Evolutionary conservation across 1,140 invertebrate species (phyloP).

Genomic region (Pentalonia nigronervosa): DNA sequence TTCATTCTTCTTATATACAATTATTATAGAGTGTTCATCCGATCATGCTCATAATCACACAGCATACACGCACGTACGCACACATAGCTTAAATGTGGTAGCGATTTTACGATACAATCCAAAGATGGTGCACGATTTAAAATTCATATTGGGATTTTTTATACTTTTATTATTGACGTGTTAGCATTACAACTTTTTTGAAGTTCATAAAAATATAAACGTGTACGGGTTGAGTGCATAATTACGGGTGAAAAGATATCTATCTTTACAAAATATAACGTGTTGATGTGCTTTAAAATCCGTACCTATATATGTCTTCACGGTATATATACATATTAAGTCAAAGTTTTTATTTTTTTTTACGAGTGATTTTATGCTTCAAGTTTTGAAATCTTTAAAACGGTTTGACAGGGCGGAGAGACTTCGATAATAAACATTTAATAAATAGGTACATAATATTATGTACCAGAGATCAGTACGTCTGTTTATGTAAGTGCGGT

Average conservation of each 20-base stretch:
- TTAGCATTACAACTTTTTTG: background rate
- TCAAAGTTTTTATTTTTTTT: constrained; percentile 8
- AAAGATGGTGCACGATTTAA: background rate
- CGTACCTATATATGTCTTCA: background rate
- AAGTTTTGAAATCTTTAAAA: background rate
- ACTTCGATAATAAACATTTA: background rate
- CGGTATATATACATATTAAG: background rate
- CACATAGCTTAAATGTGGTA: background rate
- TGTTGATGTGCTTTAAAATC: background rate
- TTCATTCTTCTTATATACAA: background rate
- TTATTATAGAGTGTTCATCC: background rate
- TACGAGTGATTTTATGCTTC: background rate
- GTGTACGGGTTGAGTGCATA: background rate
- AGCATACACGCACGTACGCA: background rate
- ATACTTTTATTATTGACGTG: background rate
- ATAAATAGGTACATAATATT: background rate
- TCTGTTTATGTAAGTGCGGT: background rate
- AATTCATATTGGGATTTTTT: background rate
- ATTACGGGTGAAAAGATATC: background rate
- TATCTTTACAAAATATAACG: background rate
- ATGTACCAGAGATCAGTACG: background rate
- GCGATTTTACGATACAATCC: background rate
- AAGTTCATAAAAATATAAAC: background rate
- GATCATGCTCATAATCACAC: background rate
- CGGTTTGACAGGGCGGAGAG: background rate